Conservation (phyloP, 2,113 vertebrate genomes). For the Saguinus midas region DNA sequence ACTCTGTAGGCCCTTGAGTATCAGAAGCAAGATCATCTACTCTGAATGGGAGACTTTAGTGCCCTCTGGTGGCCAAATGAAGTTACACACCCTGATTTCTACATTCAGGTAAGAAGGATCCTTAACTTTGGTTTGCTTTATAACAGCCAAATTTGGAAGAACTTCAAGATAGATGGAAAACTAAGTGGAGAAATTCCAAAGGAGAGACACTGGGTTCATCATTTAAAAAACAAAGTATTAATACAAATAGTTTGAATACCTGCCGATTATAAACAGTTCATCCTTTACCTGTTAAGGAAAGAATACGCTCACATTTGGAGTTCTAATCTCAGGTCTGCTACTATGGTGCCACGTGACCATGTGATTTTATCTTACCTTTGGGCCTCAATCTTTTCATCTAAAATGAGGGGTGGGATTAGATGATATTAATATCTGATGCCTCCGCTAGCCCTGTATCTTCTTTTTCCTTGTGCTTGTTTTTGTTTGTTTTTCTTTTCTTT, state of each 20-base stretch:
- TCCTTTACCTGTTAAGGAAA: not conserved
- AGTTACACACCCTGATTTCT: not conserved
- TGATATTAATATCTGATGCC: not conserved
- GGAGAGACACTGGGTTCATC: not conserved
- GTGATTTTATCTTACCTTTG: not conserved
- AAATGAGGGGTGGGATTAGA: not conserved
- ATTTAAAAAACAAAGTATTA: not conserved
- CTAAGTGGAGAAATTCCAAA: not conserved
- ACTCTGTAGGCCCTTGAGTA: fast-evolving
- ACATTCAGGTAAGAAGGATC: too few relatives aligned
- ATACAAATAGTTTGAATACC: not conserved
- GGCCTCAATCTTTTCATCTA: not conserved
- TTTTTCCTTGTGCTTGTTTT: not conserved
- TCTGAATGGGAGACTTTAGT: not conserved
- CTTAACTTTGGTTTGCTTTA: not conserved
- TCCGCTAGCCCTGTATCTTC: not conserved
- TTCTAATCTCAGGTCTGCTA: not conserved
- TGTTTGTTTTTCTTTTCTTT: too few relatives aligned
- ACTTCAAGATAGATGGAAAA: not conserved
- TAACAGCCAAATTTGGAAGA: not conserved
- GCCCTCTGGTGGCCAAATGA: not conserved
- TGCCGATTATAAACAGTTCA: not conserved
- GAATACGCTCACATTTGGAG: not conserved
- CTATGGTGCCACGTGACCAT: fast-evolving
- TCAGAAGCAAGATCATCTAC: not conserved